These are phyloP conservation scores for Tauraco erythrolophus DNA, from an alignment of 2,113 vertebrate genomes.

Conservation along the genomic window DNA sequence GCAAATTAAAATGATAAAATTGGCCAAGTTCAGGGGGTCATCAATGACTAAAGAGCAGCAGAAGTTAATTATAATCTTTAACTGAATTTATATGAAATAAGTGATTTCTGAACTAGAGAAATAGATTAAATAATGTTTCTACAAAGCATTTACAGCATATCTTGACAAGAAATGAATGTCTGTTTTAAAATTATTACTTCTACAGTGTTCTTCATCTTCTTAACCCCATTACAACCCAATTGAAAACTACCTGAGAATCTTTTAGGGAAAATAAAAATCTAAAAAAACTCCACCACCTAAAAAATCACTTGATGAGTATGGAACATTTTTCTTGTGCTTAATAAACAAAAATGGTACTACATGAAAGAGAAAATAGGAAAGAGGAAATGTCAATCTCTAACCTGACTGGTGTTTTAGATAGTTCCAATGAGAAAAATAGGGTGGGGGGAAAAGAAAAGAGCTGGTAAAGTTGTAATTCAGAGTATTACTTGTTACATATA, in stretches of 20 bases:
- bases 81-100: not conserved
- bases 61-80: not conserved
- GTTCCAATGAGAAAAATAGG: not conserved
- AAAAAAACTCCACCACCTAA: fast-evolving
- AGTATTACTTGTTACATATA: not conserved
- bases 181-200: not conserved
- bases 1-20: not conserved
- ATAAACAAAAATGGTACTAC: not conserved
- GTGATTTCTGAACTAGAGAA: not conserved
- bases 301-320: not conserved
- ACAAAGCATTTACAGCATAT: fast-evolving
- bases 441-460: not conserved
- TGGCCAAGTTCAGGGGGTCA: not conserved
- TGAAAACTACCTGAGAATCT: not conserved
- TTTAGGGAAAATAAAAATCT: not conserved
- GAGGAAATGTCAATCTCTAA: not conserved
- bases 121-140: not conserved
- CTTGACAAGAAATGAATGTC: not conserved
- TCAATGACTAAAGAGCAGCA: not conserved
- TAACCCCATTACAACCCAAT: not conserved
- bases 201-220: not conserved
- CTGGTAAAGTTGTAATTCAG: not conserved
- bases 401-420: not conserved
- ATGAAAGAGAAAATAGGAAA: not conserved
- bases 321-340: not conserved